Percentiles rank a stretch among this genome's conserved stretches.
Evolutionary conservation across 2,797 vertebrate genomes (phyloP).

Genomic region (Alca torda): DNA sequence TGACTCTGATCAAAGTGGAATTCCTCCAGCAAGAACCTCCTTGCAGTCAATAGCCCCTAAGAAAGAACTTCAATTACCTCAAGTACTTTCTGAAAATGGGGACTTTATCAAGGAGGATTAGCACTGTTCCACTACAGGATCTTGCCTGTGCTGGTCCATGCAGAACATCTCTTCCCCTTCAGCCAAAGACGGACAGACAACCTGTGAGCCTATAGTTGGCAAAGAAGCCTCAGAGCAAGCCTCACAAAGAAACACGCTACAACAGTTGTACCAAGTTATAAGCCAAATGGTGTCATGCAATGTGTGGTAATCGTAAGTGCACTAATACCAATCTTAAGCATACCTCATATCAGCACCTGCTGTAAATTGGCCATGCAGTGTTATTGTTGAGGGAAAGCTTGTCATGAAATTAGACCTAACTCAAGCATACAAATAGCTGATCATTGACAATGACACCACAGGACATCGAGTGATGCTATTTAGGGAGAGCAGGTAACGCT

Average conservation of each 20-base stretch:
- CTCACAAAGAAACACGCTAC: not conserved
- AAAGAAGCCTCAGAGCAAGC: not conserved
- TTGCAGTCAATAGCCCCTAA: not conserved
- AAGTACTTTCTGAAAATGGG: not conserved
- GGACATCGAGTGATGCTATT: not conserved
- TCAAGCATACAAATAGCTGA: not conserved
- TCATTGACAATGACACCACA: not conserved
- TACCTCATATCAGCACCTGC: not conserved
- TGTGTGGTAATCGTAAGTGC: not conserved
- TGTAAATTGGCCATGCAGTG: not conserved
- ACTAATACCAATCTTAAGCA: not conserved
- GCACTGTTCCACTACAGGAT: not conserved
- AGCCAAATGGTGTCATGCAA: not conserved
- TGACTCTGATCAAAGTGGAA: not conserved
- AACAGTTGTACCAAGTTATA: not conserved
- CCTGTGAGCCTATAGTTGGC: not conserved
- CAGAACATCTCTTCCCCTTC: not conserved
- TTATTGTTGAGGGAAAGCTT: not conserved
- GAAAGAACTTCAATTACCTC: not conserved
- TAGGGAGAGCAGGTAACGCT: not conserved
- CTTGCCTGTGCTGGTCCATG: not conserved
- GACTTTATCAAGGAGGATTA: not conserved
- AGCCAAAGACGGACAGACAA: not conserved
- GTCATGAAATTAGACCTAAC: not conserved
- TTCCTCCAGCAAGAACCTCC: not conserved